Percentiles rank a stretch among this genome's conserved stretches.
phyloP scores from a whole-genome alignment of 2,888 invertebrate species.

The Ichneumoninae sp. region DNA sequence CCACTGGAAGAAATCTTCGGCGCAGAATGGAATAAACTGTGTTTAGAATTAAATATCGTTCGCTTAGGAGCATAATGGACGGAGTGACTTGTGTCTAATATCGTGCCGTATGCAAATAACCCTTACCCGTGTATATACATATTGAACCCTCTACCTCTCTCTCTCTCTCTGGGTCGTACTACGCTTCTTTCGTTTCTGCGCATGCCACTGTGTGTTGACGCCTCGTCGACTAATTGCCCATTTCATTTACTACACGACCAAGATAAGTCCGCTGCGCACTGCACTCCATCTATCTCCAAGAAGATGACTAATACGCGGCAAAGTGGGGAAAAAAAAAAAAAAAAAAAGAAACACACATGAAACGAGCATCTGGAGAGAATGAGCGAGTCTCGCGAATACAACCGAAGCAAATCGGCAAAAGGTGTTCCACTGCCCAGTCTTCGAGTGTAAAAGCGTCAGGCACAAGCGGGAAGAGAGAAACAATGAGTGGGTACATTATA shows the following conservation, averaged over 20 bases:
- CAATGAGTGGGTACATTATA: neutral
- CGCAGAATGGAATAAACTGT: neutral
- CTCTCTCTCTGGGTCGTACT: neutral
- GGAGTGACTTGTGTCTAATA: neutral
- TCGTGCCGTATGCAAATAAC: neutral
- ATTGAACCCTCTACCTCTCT: no score
- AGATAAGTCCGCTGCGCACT: constrained; percentile 56
- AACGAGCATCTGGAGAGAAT: constrained; percentile 25
- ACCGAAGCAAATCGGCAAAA: neutral
- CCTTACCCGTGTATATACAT: no score
- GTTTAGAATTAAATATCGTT: neutral
- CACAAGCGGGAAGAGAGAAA: neutral
- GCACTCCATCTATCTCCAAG: constrained; percentile 12
- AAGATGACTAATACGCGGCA: constrained; percentile 31
- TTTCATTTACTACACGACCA: constrained; percentile 59
- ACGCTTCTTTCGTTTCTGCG: constrained; percentile 10
- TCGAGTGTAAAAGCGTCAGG: neutral
- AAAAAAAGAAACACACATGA: constrained; percentile 2
- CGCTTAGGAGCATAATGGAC: neutral
- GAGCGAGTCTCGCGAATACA: neutral
- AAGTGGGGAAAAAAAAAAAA: no score
- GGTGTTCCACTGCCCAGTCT: neutral
- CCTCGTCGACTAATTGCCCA: constrained; percentile 60
- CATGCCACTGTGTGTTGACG: constrained; percentile 39
- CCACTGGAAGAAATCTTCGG: neutral